Evolutionary conservation across 2,113 vertebrate genomes (phyloP), one percentile per base, ranked within the genome.

Genomic region (Salvelinus fontinalis): DNA sequence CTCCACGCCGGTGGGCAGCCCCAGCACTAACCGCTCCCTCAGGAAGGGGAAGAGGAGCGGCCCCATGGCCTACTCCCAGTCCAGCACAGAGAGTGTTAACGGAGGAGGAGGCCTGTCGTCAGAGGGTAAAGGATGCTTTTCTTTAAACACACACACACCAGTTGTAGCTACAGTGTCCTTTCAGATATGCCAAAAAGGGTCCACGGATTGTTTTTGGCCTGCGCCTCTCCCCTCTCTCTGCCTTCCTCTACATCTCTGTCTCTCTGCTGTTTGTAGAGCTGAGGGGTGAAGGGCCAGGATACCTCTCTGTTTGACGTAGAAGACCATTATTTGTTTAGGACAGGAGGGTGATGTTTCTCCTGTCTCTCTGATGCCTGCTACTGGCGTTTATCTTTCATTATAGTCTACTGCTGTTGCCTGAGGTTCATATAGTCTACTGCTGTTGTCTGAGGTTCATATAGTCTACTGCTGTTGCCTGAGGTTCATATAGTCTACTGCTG

Each of bases 41-140:
- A 84, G 91, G 51, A 86, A 92, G n/a, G 89, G 90, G 39, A 85
- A 93, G 57, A 89, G 93, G 70, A 86, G 92, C 71, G 48, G 84
- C 13, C 77, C 86, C 0, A 72, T 70, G 0, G 92, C 93, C 3
- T 77, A 74, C 69, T 80, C 84, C 0, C 95, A 94, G 87, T 97
- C 95, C 76, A 97, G 96, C 93, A 90, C 90, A 0, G 96, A 97
- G 87, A 98, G 95, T 88, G 86, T 97, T 86, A 93, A 95, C 4
- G 95, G 95, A 79, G 92, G 93, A 13, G 51, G 93, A 14, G 51
- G 51, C 16, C 14, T 3, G 91, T 91, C 3, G 79, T 8, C 84
- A 26, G 94, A 95, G 89, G 96, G 97, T 96, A 92, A 91, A 64
- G 20, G 18, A 65, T n/a, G 70, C 7, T 13, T 34, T 20, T 44